A percentile compares a stretch with the other conserved stretches of the same genome.
These are phyloP conservation scores for Hycleus cichorii DNA, from an alignment of 1,140 invertebrate species.

Conservation along the genomic window DNA sequence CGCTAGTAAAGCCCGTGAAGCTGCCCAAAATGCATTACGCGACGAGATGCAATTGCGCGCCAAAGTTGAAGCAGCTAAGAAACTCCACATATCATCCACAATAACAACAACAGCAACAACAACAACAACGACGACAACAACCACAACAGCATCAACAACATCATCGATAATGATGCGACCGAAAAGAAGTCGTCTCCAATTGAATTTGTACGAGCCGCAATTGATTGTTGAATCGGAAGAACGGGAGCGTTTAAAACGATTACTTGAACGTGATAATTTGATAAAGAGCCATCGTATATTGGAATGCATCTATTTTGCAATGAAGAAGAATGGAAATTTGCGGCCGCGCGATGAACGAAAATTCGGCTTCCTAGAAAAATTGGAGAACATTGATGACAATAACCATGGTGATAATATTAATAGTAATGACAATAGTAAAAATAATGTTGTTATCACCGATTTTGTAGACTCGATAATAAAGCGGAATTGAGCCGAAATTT, in stretches of 20 bases:
- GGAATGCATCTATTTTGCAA: constrained; percentile 50
- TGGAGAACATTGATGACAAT: constrained; percentile 24
- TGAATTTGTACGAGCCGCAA: constrained; percentile 53
- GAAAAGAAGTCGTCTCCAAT: too few relatives aligned
- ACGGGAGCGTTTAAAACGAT: constrained; percentile 48
- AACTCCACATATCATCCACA: too few relatives aligned
- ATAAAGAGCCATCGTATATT: constrained; percentile 56
- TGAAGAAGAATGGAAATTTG: constrained; percentile 46
- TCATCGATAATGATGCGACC: too few relatives aligned
- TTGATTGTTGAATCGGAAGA: constrained; percentile 58
- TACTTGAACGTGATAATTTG: constrained; percentile 55
- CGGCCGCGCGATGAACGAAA: constrained; percentile 44
- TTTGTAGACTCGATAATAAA: constrained; percentile 14
- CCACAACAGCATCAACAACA: too few relatives aligned
- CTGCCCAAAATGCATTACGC: constrained; percentile 52
- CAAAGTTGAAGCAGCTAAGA: constrained; percentile 33
- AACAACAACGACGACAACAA: too few relatives aligned
- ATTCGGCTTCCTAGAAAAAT: constrained; percentile 41
- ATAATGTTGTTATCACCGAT: constrained; percentile 19
- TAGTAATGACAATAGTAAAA: constrained; percentile 23
- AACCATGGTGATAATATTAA: constrained; percentile 25
- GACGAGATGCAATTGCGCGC: constrained; percentile 53
- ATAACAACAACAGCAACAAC: too few relatives aligned
- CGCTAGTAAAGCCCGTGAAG: constrained; percentile 63
- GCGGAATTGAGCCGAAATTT: not conserved